phyloP scores from a whole-genome alignment of 2,888 invertebrate genomes.

The Pterostichus niger region DNA sequence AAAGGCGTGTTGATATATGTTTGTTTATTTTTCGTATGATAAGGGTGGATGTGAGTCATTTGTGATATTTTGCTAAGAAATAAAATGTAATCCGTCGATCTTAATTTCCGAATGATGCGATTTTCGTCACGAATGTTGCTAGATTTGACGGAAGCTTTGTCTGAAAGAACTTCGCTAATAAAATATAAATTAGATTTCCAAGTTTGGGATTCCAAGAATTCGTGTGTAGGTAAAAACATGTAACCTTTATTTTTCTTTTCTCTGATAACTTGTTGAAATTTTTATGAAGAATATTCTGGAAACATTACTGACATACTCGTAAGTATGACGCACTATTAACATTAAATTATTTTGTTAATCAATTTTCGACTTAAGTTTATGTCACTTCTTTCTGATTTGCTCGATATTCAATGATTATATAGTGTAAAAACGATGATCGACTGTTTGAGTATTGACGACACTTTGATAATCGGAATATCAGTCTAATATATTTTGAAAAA shows the following conservation, averaged over 20 bases:
- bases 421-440: too few species aligned
- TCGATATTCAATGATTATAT: too few species aligned
- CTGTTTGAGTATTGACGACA: too few species aligned
- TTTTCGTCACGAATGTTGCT: slow-evolving; percentile 48
- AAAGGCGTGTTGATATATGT: neutral
- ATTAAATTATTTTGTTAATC: neutral
- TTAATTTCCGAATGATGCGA: slow-evolving; percentile 47
- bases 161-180: slow-evolving; percentile 49
- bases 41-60: slow-evolving; percentile 32
- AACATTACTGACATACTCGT: neutral
- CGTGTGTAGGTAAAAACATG: slow-evolving; percentile 32
- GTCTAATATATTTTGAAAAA: too few species aligned
- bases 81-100: slow-evolving; percentile 40
- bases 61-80: slow-evolving; percentile 18
- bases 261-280: slow-evolving; percentile 49
- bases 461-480: too few species aligned
- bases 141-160: slow-evolving; percentile 36
- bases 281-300: slow-evolving; percentile 38
- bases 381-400: neutral
- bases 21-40: slow-evolving; percentile 32
- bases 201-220: slow-evolving; percentile 54
- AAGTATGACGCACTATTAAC: slow-evolving; percentile 16
- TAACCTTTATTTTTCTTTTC: slow-evolving; percentile 39
- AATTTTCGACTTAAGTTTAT: neutral
- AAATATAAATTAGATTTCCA: slow-evolving; percentile 60